A percentile compares a stretch with the other conserved stretches of the same genome.
Evolutionary conservation across 2,797 vertebrate species (phyloP).

Genomic region (Morus bassanus): DNA sequence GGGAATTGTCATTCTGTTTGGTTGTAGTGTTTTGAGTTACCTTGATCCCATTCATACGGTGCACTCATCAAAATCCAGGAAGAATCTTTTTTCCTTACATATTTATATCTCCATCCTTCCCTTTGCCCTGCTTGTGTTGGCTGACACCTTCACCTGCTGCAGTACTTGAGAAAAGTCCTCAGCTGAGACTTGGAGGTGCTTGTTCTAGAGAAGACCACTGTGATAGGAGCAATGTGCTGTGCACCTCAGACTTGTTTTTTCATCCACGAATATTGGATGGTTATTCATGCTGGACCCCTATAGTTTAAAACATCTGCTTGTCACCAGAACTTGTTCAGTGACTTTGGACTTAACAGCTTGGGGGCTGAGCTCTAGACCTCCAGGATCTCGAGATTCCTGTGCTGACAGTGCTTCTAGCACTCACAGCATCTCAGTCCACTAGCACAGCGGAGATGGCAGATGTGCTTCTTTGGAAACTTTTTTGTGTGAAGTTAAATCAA

Average conservation of each 20-base stretch:
- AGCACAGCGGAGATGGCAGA: slow-evolving; percentile 1
- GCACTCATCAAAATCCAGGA: neutral
- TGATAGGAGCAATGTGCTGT: neutral
- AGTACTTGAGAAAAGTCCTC: neutral
- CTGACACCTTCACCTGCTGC: neutral
- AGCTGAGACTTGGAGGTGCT: neutral
- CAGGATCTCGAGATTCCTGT: neutral
- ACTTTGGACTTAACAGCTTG: neutral
- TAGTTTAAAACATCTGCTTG: slow-evolving; percentile 12
- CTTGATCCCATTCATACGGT: neutral
- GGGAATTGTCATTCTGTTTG: neutral
- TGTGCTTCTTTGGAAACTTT: slow-evolving; percentile 5
- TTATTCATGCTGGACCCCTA: neutral
- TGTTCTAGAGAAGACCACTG: neutral
- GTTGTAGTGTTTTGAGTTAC: neutral
- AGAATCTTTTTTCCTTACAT: neutral
- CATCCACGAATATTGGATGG: neutral
- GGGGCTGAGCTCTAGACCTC: neutral
- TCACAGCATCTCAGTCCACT: neutral
- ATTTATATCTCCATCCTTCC: neutral
- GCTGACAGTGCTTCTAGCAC: neutral
- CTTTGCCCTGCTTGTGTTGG: neutral
- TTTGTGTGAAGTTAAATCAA: neutral
- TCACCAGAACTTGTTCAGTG: neutral
- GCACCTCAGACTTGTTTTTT: neutral